phyloP scores from a whole-genome alignment of 2,888 invertebrate species.

The Fragum sueziense region DNA sequence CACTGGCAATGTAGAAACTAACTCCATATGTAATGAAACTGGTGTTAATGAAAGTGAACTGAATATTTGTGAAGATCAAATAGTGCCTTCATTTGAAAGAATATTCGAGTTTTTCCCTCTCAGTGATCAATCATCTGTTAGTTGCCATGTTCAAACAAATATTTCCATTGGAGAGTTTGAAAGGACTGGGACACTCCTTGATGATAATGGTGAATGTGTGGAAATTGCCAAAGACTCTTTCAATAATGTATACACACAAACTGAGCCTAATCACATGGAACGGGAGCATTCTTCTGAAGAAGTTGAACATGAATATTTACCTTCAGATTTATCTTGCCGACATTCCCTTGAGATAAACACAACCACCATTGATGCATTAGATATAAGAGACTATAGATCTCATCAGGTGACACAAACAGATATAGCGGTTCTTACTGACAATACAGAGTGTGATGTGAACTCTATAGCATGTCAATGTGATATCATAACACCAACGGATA shows the following conservation, averaged over 20 bases:
- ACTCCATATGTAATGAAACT: too few relatives aligned
- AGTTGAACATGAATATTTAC: neutral
- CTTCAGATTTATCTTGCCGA: neutral
- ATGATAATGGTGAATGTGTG: constrained; percentile 40
- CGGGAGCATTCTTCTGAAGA: too few relatives aligned
- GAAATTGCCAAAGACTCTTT: constrained; percentile 38
- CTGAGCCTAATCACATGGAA: neutral
- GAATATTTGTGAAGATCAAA: neutral
- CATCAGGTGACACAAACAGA: constrained; percentile 2
- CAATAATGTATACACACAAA: constrained; percentile 25
- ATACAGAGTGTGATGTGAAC: too few relatives aligned
- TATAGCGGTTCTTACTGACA: too few relatives aligned
- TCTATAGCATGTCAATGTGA: constrained; percentile 25
- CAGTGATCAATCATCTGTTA: neutral
- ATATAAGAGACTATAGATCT: neutral
- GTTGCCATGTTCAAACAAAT: constrained; percentile 40
- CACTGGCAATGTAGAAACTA: neutral
- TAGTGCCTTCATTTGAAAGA: constrained; percentile 43
- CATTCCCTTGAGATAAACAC: neutral
- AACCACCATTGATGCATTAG: neutral
- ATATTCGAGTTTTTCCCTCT: constrained; percentile 37
- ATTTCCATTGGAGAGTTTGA: constrained; percentile 39
- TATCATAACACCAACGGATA: too few relatives aligned
- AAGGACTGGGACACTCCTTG: constrained; percentile 21
- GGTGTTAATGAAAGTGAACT: neutral